A percentile compares a stretch with the other conserved stretches of the same genome.
phyloP scores from a whole-genome alignment of 1,140 invertebrate genomes.

The Tetramorium parvispinum region DNA sequence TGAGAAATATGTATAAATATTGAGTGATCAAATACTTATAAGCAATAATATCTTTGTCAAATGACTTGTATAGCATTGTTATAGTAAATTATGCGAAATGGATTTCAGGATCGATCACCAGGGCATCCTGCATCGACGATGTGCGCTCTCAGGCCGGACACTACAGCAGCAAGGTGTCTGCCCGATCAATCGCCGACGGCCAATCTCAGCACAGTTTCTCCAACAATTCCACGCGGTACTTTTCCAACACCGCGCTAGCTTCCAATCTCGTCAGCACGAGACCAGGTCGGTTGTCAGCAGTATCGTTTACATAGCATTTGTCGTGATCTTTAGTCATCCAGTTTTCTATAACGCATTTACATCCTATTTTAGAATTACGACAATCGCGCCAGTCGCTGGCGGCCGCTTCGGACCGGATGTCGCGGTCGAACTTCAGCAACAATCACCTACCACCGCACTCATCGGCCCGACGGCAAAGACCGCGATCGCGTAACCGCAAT shows the following conservation, averaged over 20 bases:
- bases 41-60: neutral
- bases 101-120: conserved; percentile 86
- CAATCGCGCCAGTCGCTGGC: conserved; percentile 93
- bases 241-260: conserved; percentile 89
- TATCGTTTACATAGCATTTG: neutral
- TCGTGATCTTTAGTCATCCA: neutral
- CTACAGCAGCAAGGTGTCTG: conserved; percentile 83
- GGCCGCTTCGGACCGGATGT: conserved; percentile 92
- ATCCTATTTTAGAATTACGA: conserved; percentile 88
- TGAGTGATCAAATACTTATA: neutral
- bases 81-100: neutral
- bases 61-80: neutral
- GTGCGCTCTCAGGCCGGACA: conserved; percentile 87
- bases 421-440: conserved; percentile 87
- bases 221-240: conserved; percentile 91
- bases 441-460: conserved; percentile 85
- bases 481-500: conserved; percentile 86
- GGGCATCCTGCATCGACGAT: conserved; percentile 89
- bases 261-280: conserved; percentile 92
- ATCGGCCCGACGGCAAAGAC: conserved; percentile 88
- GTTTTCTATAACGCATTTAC: neutral
- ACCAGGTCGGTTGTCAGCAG: conserved; percentile 87
- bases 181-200: conserved; percentile 91
- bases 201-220: conserved; percentile 95
- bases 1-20: neutral